Percentiles rank a stretch among this genome's conserved stretches.
Conservation (phyloP, 2,888 invertebrate species). For the Caenorhabditis parvicauda region DNA sequence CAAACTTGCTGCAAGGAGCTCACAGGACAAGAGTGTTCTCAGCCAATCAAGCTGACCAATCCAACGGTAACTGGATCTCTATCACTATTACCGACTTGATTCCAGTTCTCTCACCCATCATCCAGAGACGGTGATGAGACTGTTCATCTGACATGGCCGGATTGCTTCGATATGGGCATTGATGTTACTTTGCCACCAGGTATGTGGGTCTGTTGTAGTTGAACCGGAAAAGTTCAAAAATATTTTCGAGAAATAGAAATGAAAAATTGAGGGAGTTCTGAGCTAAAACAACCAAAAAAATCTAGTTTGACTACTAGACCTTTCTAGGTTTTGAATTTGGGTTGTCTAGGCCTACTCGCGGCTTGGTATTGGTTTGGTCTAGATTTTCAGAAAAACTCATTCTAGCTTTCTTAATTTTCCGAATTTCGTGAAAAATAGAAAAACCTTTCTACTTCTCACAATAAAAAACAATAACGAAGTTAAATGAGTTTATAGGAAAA, state of each 20-base stretch:
- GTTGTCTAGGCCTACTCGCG: too few relatives aligned
- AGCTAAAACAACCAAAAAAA: neutral
- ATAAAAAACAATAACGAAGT: neutral
- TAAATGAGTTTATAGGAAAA: neutral
- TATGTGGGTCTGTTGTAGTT: too few relatives aligned
- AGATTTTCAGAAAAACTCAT: neutral
- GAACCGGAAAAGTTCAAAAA: neutral
- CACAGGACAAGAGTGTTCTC: conserved; percentile 57
- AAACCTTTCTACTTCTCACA: neutral
- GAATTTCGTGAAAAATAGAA: too few relatives aligned
- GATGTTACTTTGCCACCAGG: conserved; percentile 59
- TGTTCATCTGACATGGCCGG: conserved; percentile 59
- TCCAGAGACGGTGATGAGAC: conserved; percentile 46
- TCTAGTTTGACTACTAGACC: too few relatives aligned
- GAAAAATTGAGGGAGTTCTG: neutral
- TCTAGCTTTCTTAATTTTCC: too few relatives aligned
- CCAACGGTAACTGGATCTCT: conserved; percentile 29
- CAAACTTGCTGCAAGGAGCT: conserved; percentile 55
- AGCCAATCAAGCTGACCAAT: conserved; percentile 57
- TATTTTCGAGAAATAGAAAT: neutral
- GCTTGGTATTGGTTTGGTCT: neutral
- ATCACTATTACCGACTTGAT: too few relatives aligned
- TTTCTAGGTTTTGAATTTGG: too few relatives aligned
- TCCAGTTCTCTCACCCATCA: conserved; percentile 34
- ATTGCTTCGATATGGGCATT: conserved; percentile 61